Percentiles rank a stretch among this genome's conserved stretches.
phyloP scores from a whole-genome alignment of 2,113 vertebrate genomes.

The Hemiprocne comata region DNA sequence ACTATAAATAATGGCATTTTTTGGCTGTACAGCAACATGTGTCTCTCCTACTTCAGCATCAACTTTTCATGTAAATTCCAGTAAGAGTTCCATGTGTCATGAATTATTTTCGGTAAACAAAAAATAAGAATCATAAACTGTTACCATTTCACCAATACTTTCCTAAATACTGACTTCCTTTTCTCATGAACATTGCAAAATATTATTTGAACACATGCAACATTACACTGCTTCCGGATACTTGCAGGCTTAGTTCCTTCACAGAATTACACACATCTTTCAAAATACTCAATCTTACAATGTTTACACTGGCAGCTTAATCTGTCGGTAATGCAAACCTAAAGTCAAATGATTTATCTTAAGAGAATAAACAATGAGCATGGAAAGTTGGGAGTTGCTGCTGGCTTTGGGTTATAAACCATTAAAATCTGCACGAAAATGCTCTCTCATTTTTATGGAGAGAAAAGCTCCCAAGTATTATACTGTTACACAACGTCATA shows the following conservation, averaged over 20 bases:
- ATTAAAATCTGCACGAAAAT: background rate
- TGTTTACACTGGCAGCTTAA: constrained; percentile 37
- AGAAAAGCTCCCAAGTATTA: background rate
- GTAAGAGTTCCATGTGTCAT: background rate
- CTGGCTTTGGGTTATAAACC: background rate
- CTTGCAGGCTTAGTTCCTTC: background rate
- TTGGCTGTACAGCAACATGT: background rate
- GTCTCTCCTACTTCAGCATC: background rate
- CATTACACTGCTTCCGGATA: constrained; percentile 3
- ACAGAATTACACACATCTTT: constrained; percentile 18
- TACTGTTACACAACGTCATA: background rate
- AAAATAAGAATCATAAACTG: constrained; percentile 46
- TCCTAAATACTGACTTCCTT: constrained; percentile 59
- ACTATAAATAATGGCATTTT: background rate
- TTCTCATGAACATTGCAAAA: constrained; percentile 64
- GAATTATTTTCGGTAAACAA: constrained; percentile 45
- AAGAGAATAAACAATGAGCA: constrained; percentile 18
- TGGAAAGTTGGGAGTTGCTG: background rate
- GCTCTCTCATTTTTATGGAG: background rate
- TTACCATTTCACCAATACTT: constrained; percentile 32
- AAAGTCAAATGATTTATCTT: constrained; percentile 9
- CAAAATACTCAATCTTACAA: constrained; percentile 19
- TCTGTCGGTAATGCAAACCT: constrained; percentile 31
- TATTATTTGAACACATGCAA: constrained; percentile 6
- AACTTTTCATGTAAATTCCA: constrained; percentile 2